Evolutionary conservation across 2,797 vertebrate species (phyloP), one percentile per base, ranked within the genome.

Genomic region (Tolypeutes matacus): DNA sequence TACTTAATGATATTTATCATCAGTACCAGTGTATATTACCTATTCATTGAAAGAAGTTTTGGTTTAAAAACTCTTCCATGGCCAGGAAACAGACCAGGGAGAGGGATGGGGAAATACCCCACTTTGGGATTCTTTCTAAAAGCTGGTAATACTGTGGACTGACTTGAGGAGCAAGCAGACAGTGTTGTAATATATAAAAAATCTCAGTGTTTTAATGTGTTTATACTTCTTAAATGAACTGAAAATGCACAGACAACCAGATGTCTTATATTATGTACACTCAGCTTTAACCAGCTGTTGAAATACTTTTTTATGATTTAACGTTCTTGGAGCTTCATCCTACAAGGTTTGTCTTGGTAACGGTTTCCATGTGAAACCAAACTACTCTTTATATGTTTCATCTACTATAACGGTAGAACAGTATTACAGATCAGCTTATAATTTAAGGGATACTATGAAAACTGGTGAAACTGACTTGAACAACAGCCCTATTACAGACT

Each of bases 201-300:
- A 96, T 97, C 96, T 97, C 80, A 97, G 53, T 96, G 91, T 97
- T 98, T 97, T 97, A 83, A 95, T 80, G 89, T 97, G 97, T 98
- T 98, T 98, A 97, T 88, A 96, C 96, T 86, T 98, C 97, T 95
- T 97, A 96, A 97, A 98, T 93, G 86, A 98, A 96, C 97, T 98
- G 97, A 98, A 98, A 98, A 98, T 91, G 96, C 96, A 94, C 95
- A 97, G 97, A 89, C 97, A 97, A 93, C 97, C 98, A 98, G 98
- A 98, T 98, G 97, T 98, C 96, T 95, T 96, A 51, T 72, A 62
- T 95, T 95, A 92, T 46, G 78, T 89, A 93, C 20, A 95, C 92
- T 94, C 92, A 96, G 87, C 91, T 95, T 93, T 96, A 97, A 97
- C 95, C 98, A 98, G 98, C 97, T 97, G 97, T 97, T 97, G 98